Conservation (phyloP, 1,140 invertebrate species). For the Myzus persicae region DNA sequence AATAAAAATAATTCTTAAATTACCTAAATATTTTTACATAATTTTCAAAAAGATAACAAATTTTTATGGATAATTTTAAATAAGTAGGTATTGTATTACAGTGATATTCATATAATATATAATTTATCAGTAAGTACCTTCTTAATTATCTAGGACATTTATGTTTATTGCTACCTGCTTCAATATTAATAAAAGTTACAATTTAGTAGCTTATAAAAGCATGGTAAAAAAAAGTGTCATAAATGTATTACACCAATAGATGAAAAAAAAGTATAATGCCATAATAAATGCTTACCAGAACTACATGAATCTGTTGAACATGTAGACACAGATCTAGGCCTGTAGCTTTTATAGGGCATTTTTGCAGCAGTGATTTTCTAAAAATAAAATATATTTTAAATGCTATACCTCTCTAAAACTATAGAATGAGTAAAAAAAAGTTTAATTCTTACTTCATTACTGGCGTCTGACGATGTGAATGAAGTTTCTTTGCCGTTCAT, state of each 20-base stretch:
- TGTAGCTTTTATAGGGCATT: conserved; percentile 46
- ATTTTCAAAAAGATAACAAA: not conserved
- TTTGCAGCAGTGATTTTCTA: conserved; percentile 43
- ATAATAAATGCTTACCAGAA: not conserved
- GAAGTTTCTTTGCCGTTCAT: conserved; percentile 19
- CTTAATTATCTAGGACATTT: not conserved
- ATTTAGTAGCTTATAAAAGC: not conserved
- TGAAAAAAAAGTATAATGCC: not conserved
- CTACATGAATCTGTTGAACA: conserved; percentile 43
- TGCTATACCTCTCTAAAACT: not conserved
- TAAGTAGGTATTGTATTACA: not conserved
- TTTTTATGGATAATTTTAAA: not conserved
- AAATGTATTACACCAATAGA: not conserved
- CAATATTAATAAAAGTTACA: not conserved
- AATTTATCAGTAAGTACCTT: not conserved
- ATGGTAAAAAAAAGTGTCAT: no score
- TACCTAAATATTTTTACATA: not conserved
- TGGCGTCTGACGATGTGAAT: not conserved
- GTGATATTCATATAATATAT: no score
- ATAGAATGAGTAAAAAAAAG: not conserved
- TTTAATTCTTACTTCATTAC: not conserved
- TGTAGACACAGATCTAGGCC: conserved; percentile 33
- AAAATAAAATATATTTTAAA: not conserved
- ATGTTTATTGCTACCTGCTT: no score
- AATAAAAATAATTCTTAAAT: not conserved